Evolutionary conservation across 2,113 vertebrate genomes (phyloP).

Genomic region (Perca fluviatilis): DNA sequence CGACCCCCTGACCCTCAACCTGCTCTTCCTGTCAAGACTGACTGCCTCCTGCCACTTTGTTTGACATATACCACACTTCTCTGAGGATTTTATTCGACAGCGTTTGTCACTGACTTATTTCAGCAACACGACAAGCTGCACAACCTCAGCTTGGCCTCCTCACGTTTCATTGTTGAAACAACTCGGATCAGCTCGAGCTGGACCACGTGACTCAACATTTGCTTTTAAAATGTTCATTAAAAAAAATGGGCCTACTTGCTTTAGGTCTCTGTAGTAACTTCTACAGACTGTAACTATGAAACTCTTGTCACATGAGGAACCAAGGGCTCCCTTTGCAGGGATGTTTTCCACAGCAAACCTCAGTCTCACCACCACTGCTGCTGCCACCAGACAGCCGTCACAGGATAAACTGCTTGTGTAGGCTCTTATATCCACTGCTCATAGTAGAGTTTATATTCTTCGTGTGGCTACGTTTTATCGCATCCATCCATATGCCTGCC

Average conservation of each 20-base stretch:
- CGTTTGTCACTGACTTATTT: slow-evolving; percentile 54
- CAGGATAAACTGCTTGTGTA: slow-evolving; percentile 47
- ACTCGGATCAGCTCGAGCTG: slow-evolving; percentile 22
- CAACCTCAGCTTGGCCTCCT: slow-evolving; percentile 38
- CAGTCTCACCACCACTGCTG: slow-evolving; percentile 68
- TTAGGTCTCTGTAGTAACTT: slow-evolving; percentile 49
- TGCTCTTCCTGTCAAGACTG: slow-evolving; percentile 15
- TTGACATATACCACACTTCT: slow-evolving; percentile 28
- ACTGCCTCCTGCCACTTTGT: slow-evolving; percentile 38
- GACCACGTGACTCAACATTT: slow-evolving; percentile 36
- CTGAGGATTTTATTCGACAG: slow-evolving; percentile 56
- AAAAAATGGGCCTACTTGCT: slow-evolving; percentile 39
- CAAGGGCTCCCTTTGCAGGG: slow-evolving; percentile 68
- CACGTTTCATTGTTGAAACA: slow-evolving; percentile 45
- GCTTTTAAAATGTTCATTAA: slow-evolving; percentile 33
- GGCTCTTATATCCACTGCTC: slow-evolving; percentile 45
- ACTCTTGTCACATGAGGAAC: slow-evolving; percentile 57
- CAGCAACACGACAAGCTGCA: slow-evolving; percentile 49
- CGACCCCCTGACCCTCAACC: slow-evolving; percentile 9
- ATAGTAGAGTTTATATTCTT: slow-evolving; percentile 47
- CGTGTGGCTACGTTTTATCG: slow-evolving; percentile 36
- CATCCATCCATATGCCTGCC: slow-evolving; percentile 43
- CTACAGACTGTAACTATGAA: slow-evolving; percentile 34
- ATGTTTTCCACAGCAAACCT: slow-evolving; percentile 70
- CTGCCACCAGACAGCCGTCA: slow-evolving; percentile 56